A percentile compares a stretch with the other conserved stretches of the same genome.
Conservation (phyloP, 2,888 invertebrate genomes). For the Nomada ruficornis region DNA sequence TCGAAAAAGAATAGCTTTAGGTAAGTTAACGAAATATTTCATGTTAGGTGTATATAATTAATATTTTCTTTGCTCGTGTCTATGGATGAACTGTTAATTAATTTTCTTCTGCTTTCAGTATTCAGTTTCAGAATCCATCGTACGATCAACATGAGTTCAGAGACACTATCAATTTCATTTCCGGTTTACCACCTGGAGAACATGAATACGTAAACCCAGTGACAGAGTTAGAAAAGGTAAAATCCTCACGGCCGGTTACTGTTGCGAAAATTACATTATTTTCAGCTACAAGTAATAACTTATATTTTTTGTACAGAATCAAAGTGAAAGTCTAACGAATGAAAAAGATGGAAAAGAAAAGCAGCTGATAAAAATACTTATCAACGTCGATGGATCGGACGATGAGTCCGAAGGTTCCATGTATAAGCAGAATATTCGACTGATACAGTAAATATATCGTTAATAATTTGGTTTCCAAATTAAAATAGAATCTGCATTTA, state of each 20-base stretch:
- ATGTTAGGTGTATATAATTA: too few relatives aligned
- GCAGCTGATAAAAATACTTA: background rate
- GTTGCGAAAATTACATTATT: background rate
- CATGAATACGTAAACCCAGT: conserved; percentile 82
- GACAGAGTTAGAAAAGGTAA: conserved; percentile 47
- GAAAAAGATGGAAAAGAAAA: conserved; percentile 7
- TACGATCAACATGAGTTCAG: conserved; percentile 71
- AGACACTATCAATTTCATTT: conserved; percentile 56
- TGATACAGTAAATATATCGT: conserved; percentile 30
- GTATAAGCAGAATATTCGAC: conserved; percentile 11
- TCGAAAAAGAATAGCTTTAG: conserved; percentile 31
- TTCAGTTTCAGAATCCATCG: conserved; percentile 81
- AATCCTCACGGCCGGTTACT: background rate
- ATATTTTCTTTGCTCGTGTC: background rate
- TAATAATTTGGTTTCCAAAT: background rate
- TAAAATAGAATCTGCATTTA: conserved; percentile 3
- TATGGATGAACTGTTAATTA: background rate
- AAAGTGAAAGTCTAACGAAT: background rate
- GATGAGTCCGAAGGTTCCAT: conserved; percentile 12
- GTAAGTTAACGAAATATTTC: conserved; percentile 34
- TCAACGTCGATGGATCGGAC: conserved; percentile 23
- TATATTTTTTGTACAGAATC: conserved; percentile 8
- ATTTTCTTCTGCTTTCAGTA: conserved; percentile 66
- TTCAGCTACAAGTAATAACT: background rate
- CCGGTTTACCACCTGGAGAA: conserved; percentile 76